Evolutionary conservation across 92 coral and sea anemone species (phyloP).

Genomic region (Zoanthus solanderi): DNA sequence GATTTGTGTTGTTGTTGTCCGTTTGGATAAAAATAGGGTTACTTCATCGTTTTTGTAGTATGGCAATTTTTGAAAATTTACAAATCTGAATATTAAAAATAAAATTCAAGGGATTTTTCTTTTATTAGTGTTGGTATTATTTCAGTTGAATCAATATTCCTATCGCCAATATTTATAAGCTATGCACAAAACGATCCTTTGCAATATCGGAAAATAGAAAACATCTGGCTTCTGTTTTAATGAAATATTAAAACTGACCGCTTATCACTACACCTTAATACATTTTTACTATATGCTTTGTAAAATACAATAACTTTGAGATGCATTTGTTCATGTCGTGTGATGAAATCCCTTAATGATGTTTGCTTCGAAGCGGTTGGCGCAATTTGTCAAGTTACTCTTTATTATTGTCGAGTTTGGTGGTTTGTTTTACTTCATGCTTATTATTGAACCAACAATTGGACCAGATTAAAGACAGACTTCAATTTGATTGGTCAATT

Average conservation of each 20-base stretch:
- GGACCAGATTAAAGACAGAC: constrained; percentile 21
- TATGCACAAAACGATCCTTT: neutral
- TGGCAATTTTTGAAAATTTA: neutral
- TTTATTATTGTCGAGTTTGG: constrained; percentile 6
- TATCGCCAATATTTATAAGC: neutral
- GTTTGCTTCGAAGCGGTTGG: neutral
- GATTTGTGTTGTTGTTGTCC: neutral
- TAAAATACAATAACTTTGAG: neutral
- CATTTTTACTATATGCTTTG: constrained; percentile 23
- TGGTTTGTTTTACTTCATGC: constrained; percentile 7
- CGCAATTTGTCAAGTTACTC: constrained; percentile 8
- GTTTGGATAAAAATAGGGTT: neutral
- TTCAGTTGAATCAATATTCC: neutral
- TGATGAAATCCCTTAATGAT: constrained; percentile 2
- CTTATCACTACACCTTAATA: neutral
- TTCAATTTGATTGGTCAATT: neutral
- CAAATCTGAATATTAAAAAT: neutral
- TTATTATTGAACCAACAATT: constrained; percentile 22
- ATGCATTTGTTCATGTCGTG: constrained; percentile 9
- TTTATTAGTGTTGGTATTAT: neutral
- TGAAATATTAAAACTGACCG: constrained; percentile 18
- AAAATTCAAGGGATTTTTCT: neutral
- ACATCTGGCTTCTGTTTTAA: constrained; percentile 10
- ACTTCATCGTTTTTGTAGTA: neutral
- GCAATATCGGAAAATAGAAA: neutral